Evolutionary conservation across 2,888 invertebrate genomes (phyloP).

Genomic region (Cryptocephalus moraei): DNA sequence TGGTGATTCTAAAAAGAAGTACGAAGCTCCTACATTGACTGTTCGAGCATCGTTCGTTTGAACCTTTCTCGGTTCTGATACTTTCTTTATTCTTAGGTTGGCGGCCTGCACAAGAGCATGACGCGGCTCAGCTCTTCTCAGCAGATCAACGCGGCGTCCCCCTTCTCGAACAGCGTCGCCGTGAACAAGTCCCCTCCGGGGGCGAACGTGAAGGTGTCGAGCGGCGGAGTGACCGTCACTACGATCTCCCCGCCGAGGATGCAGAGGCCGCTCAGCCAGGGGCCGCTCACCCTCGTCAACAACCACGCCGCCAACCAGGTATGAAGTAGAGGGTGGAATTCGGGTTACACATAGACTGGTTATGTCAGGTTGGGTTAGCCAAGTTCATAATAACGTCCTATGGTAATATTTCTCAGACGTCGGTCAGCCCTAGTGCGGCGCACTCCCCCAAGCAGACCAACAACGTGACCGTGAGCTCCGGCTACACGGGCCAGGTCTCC

Average conservation of each 20-base stretch:
- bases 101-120: constrained; percentile 75
- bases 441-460: constrained; percentile 12
- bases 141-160: constrained; percentile 43
- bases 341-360: no score
- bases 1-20: no score
- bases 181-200: constrained; percentile 42
- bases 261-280: constrained; percentile 44
- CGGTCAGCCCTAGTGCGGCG: constrained; percentile 12
- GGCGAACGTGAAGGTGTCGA: constrained; percentile 40
- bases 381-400: no score
- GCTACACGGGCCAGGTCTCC: constrained; percentile 35
- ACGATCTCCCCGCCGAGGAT: constrained; percentile 45
- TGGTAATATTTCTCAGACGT: constrained; percentile 8
- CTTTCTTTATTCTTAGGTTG: constrained; percentile 35
- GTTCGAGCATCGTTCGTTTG: no score
- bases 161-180: constrained; percentile 40
- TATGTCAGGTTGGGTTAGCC: no score
- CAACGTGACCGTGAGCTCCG: constrained; percentile 34
- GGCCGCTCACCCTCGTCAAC: constrained; percentile 37
- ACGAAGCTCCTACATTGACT: no score
- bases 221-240: constrained; percentile 55
- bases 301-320: constrained; percentile 29
- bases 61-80: neutral
- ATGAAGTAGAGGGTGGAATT: constrained; percentile 4
- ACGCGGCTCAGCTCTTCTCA: constrained; percentile 69